Evolutionary conservation across 2,113 vertebrate species (phyloP).

Genomic region (Oryctolagus cuniculus): DNA sequence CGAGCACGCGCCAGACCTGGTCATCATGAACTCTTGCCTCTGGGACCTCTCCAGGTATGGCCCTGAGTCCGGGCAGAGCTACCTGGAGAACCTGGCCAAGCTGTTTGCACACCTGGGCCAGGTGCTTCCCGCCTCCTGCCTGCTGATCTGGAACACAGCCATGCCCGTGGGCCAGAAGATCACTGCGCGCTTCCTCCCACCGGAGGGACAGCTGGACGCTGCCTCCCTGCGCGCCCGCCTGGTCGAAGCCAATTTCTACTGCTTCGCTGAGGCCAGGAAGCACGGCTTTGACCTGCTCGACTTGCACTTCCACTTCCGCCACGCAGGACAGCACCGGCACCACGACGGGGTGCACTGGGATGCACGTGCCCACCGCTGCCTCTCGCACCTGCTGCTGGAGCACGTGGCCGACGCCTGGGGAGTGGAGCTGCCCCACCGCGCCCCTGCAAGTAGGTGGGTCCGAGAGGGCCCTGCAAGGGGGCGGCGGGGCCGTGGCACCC

Average conservation of each 20-base stretch:
- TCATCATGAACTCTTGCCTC: conserved; percentile 93
- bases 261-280: conserved; percentile 84
- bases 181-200: conserved; percentile 86
- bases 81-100: conserved; percentile 86
- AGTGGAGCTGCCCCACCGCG: conserved; percentile 76
- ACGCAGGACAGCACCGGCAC: conserved; percentile 82
- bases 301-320: conserved; percentile 92
- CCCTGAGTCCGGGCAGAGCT: conserved; percentile 74
- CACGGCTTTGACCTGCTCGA: conserved; percentile 91
- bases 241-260: conserved; percentile 91
- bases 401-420: conserved; percentile 92
- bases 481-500: fast-evolving
- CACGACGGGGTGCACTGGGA: conserved; percentile 92
- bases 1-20: conserved; percentile 82
- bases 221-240: conserved; percentile 82
- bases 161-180: conserved; percentile 91
- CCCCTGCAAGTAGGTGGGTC: fast-evolving
- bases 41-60: conserved; percentile 93
- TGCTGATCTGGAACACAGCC: conserved; percentile 92
- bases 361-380: conserved; percentile 88
- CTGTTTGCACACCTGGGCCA: conserved; percentile 86
- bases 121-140: conserved; percentile 85
- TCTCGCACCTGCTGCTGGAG: conserved; percentile 89
- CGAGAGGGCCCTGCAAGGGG: fast-evolving
- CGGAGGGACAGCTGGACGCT: conserved; percentile 53